Base-by-base conservation (phyloP, 2,888 invertebrate species). In the Leptinotarsa juncta region DNA sequence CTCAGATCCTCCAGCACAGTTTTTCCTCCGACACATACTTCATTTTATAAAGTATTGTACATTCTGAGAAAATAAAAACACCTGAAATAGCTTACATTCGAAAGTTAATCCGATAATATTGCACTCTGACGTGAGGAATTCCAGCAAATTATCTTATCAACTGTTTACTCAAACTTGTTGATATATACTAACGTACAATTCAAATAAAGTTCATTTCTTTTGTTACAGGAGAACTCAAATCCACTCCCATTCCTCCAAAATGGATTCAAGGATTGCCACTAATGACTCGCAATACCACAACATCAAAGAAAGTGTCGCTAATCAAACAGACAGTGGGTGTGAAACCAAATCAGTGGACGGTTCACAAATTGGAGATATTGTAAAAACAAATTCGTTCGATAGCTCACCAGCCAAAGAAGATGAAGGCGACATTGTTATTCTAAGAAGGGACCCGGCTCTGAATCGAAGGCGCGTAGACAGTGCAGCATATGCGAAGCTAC, bases 401-500 rank as follows among this genome's bases (percentile, higher is more conserved):
- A 71, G 48, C 10, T 51, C 55, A 15, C 67, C 78, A 51, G 67
- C 62, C 51, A 32, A 42, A 5, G 32, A 62, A 16, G 42, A 53
- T 32, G 65, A 50, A 49, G 81, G 80, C 12, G 79, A 82, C 66
- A 72, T 81, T 60, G 74, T 79, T 18, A 76, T 83, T 71, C 49
- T 81, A 23, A 72, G 72, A 70, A 74, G 65, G 51, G 80, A 83
- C 66, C 81, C 82, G 12, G 72, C 60, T 26, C 82, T 79, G 5
- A 77, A 79, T 23, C 75, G 77, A 60, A 83, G 74, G 55, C 70
- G 75, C 15, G 79, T 84, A 15, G 84, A 84, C 55, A 82, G 80
- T 74, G 65, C 79, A 0, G 83, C 81, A 1, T 84, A 84, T 53
- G 80, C 81, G 16, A 83, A 83, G 71, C 74, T 84, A 16, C 84